Conservation (phyloP, 2,797 vertebrate genomes). For the Brachymystax lenok region DNA sequence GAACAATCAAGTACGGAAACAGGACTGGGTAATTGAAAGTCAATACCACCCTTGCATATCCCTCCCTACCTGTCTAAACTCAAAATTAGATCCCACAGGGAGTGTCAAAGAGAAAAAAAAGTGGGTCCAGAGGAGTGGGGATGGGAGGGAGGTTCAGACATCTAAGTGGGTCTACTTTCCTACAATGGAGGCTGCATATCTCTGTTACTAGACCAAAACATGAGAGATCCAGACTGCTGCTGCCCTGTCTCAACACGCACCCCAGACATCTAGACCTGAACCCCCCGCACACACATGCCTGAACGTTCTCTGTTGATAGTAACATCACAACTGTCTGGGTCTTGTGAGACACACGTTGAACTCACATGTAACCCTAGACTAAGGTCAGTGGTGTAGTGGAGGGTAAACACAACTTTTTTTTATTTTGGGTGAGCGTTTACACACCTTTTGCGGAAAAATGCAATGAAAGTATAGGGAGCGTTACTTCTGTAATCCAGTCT, state of each 20-base stretch:
- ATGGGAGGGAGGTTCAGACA: conserved; percentile 1
- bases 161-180: not conserved
- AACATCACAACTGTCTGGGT: not conserved
- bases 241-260: conserved; percentile 5
- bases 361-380: not conserved
- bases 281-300: not conserved
- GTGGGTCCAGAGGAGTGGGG: not conserved
- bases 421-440: no score
- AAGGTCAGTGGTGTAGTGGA: no score
- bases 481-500: no score
- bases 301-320: not conserved
- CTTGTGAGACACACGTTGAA: not conserved
- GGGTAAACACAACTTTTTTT: no score
- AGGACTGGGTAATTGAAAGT: not conserved
- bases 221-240: not conserved
- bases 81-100: no score
- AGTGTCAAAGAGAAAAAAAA: not conserved
- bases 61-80: not conserved
- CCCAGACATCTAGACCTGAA: not conserved
- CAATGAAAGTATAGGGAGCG: no score
- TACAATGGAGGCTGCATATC: not conserved
- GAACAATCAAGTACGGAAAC: not conserved
- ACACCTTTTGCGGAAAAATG: no score
- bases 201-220: conserved; percentile 34
- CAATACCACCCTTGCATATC: not conserved